Evolutionary conservation across 1,140 invertebrate genomes (phyloP).

Genomic region (Yoshiicerus persimilis): DNA sequence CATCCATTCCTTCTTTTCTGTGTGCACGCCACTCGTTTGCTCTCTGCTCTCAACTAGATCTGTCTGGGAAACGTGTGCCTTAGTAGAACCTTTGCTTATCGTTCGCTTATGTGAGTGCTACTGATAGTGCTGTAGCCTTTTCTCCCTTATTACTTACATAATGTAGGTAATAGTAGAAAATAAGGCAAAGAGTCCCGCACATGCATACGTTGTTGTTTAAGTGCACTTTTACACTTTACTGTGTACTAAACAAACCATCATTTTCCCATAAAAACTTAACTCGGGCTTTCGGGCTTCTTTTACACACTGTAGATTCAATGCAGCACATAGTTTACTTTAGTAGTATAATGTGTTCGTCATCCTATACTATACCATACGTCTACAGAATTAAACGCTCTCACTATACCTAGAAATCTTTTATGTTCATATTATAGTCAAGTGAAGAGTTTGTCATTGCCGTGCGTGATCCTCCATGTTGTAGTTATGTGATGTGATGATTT

Average conservation of each 20-base stretch:
- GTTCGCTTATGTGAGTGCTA: background rate
- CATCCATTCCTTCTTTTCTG: background rate
- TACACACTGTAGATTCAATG: background rate
- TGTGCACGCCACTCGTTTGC: background rate
- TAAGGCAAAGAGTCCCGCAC: slow-evolving; percentile 8
- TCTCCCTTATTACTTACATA: background rate
- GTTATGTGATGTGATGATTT: slow-evolving; percentile 4
- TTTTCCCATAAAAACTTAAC: slow-evolving; percentile 23
- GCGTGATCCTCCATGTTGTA: background rate
- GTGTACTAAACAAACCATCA: slow-evolving; percentile 22
- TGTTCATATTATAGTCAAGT: background rate
- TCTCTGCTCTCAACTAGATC: background rate
- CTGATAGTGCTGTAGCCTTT: background rate
- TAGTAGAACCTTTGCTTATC: background rate
- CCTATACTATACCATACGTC: background rate
- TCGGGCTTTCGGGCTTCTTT: background rate
- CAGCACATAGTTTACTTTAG: background rate
- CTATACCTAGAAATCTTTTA: background rate
- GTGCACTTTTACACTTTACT: slow-evolving; percentile 22
- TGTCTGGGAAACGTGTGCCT: background rate
- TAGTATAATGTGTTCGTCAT: background rate
- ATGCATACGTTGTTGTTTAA: slow-evolving; percentile 20
- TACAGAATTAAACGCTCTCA: background rate
- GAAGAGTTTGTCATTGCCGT: slow-evolving; percentile 10
- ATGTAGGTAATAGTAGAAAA: background rate